Conservation (phyloP, 2,113 vertebrate species). For the Lamprologus speciosus region DNA sequence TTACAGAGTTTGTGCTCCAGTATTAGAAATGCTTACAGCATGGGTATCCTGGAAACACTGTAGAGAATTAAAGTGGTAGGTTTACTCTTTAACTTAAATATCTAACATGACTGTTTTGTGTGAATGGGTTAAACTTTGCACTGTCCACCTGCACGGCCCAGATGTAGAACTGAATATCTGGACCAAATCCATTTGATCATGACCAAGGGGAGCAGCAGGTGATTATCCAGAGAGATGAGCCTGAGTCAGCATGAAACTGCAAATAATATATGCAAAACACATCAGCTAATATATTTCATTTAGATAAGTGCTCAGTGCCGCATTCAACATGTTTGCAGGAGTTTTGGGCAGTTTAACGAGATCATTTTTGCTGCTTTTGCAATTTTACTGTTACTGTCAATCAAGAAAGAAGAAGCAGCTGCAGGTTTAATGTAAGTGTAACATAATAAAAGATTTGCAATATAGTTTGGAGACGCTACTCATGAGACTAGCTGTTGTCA, state of each 20-base stretch:
- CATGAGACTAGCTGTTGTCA: not conserved
- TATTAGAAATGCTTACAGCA: not conserved
- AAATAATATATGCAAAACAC: not conserved
- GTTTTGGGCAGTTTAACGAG: not conserved
- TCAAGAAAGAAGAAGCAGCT: not conserved
- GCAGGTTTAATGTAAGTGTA: not conserved
- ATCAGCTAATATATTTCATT: not conserved
- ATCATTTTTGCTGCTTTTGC: not conserved
- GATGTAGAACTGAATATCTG: not conserved
- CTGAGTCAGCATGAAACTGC: rapidly evolving
- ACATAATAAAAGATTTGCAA: not conserved
- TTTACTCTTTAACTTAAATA: not conserved
- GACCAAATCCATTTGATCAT: rapidly evolving
- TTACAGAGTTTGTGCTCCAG: not conserved
- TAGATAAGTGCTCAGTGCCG: not conserved
- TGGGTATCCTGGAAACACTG: rapidly evolving
- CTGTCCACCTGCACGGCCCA: not conserved
- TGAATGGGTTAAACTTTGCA: not conserved
- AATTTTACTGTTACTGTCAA: not conserved
- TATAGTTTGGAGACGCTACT: not conserved
- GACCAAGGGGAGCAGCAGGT: rapidly evolving
- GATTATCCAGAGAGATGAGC: not conserved
- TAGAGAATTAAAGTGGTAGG: not conserved
- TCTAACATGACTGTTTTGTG: not conserved
- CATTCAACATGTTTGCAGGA: not conserved